Percentiles rank a stretch among this genome's conserved stretches.
These are phyloP conservation scores for Coturnix japonica DNA, from an alignment of 2,113 vertebrate genomes.

Conservation along the genomic window DNA sequence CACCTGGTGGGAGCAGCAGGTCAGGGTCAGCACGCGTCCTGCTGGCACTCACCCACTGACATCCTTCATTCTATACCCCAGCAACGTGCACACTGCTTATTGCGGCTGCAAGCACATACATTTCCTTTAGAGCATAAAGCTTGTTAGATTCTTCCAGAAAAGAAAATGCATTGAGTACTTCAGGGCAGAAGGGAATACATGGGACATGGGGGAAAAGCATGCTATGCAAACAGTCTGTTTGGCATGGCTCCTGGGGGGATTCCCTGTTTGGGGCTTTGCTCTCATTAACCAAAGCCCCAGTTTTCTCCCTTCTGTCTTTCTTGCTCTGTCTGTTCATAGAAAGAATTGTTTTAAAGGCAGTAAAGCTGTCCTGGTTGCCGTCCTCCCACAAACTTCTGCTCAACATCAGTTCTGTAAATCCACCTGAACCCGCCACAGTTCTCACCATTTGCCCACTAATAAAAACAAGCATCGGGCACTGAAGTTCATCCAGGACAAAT, in stretches of 20 bases:
- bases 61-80: fast-evolving
- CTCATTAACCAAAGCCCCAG: neutral
- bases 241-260: neutral
- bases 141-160: neutral
- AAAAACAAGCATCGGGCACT: neutral
- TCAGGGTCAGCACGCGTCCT: fast-evolving
- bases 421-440: neutral
- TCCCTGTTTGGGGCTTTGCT: neutral
- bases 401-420: neutral
- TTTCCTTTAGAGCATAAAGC: fast-evolving
- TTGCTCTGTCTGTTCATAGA: neutral
- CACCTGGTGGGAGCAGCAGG: neutral
- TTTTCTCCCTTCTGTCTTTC: neutral
- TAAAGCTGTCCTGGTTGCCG: neutral
- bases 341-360: neutral
- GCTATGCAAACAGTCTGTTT: neutral
- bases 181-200: neutral
- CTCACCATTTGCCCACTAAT: neutral
- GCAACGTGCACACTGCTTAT: neutral
- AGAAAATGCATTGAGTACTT: neutral
- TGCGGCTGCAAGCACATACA: fast-evolving
- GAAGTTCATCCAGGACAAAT: neutral
- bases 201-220: fast-evolving
- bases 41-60: fast-evolving
- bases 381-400: neutral